Percentiles rank a stretch among this genome's conserved stretches.
These are phyloP conservation scores for Brenthis daphne DNA, from an alignment of 2,888 invertebrate species.

Conservation along the genomic window DNA sequence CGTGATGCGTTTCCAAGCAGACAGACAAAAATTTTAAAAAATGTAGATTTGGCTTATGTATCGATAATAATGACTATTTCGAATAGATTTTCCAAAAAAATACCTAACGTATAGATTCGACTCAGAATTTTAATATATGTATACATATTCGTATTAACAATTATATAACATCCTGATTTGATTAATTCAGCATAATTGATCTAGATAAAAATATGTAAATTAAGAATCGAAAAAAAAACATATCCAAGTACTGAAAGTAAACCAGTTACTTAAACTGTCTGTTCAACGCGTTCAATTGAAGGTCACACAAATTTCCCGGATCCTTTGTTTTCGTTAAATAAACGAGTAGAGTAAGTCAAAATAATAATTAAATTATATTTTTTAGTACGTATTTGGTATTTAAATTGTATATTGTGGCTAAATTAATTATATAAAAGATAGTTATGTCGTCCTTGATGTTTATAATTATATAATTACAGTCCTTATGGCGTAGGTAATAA, in stretches of 20 bases:
- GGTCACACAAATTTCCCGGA: slow-evolving; percentile 25
- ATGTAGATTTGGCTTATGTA: too few species aligned
- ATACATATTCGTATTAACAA: too few species aligned
- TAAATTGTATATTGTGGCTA: slow-evolving; percentile 16
- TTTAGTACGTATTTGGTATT: background rate
- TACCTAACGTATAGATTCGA: too few species aligned
- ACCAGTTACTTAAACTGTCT: slow-evolving; percentile 2
- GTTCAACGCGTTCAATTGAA: background rate
- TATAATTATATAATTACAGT: slow-evolving; percentile 27
- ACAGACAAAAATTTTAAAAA: too few species aligned
- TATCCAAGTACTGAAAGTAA: slow-evolving; percentile 12
- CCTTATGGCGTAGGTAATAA: slow-evolving; percentile 29
- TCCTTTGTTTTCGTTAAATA: slow-evolving; percentile 22
- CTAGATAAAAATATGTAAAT: slow-evolving; percentile 9
- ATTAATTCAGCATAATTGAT: background rate
- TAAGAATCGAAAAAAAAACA: background rate
- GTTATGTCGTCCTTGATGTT: slow-evolving; percentile 32
- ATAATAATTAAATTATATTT: background rate
- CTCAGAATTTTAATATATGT: too few species aligned
- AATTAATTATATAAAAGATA: slow-evolving; percentile 29
- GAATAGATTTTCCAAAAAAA: too few species aligned
- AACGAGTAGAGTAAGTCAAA: background rate
- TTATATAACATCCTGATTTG: too few species aligned
- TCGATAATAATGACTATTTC: too few species aligned
- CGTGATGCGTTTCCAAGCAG: too few species aligned